A percentile compares a stretch with the other conserved stretches of the same genome.
Conservation (phyloP, 2,797 vertebrate genomes). For the Pristis pectinata region DNA sequence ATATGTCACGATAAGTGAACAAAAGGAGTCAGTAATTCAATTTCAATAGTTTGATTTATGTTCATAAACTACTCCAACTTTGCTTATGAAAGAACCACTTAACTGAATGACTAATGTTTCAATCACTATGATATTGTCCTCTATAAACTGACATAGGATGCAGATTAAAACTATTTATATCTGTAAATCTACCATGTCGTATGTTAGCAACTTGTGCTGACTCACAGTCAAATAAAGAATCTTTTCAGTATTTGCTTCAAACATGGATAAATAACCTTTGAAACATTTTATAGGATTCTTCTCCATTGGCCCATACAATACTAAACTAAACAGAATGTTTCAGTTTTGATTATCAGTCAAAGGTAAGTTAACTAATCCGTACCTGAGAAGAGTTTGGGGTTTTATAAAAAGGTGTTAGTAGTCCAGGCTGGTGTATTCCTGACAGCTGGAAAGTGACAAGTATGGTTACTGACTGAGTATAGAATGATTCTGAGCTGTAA, state of each 20-base stretch:
- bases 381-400: not conserved
- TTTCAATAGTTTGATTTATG: constrained; percentile 14
- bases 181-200: not conserved
- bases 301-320: not conserved
- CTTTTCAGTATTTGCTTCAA: not conserved
- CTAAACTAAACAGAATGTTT: not conserved
- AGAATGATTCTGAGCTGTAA: not conserved
- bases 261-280: not conserved
- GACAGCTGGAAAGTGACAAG: not conserved
- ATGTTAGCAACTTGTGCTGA: not conserved
- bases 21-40: not conserved
- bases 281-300: not conserved
- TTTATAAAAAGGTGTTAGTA: not conserved
- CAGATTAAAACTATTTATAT: constrained; percentile 15
- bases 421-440: not conserved
- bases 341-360: not conserved
- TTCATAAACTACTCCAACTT: constrained; percentile 4
- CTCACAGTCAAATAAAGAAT: not conserved
- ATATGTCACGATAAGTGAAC: not conserved
- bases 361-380: not conserved
- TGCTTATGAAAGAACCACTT: constrained; percentile 4
- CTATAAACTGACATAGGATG: not conserved
- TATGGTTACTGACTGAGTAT: not conserved
- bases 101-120: not conserved
- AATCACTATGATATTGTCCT: constrained; percentile 24